Base-by-base conservation (phyloP, 2,888 invertebrate species). In the Disparrhopalites patrizii region DNA sequence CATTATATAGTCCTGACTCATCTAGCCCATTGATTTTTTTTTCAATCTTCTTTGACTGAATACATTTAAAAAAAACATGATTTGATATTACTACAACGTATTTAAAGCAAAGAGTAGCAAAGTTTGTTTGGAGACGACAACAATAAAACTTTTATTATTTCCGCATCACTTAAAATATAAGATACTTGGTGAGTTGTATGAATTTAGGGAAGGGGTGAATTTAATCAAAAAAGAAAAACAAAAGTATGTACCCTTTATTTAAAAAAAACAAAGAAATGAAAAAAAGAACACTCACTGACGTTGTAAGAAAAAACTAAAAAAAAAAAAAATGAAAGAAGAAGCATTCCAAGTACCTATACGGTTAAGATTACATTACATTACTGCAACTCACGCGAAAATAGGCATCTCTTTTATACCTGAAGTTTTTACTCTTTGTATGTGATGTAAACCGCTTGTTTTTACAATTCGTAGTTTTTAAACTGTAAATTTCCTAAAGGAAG, bases 371-470 rank as follows among this genome's bases (percentile, higher is more conserved):
- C 15, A 18, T 51, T 15, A 51, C 20, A 33, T 31, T 31, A 64
- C 36, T 38, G 38, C 52, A 40, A 20, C 52, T 40, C 43, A 56
- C 50, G 57, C 18, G 47, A 56, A 54, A 40, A 50, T 64, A 55
- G 67, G 63, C 64, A 64, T 67, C 64, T 67, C 64, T 64, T 67
- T 64, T 62, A 58, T 64, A 64, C 63, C 67, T 64, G 54, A 67
- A 58, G 55, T 64, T 67, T 67, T 67, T 67, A 67, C 63, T 67
- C 62, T 58, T 67, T 67, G 64, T 67, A 67, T 67, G 64, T 67
- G 67, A 67, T 67, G 63, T 63, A 61, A 33, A 64, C 60, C 60
- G 64, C 64, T 67, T 67, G 67, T 67, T 67, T 67, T 63, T 67
- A 63, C 63, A 51, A 64, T 47, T 63, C 57, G 57, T 67, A 67